A percentile compares a stretch with the other conserved stretches of the same genome.
These are phyloP conservation scores for Griposia aprilina DNA, from an alignment of 2,888 invertebrate genomes.

Conservation along the genomic window DNA sequence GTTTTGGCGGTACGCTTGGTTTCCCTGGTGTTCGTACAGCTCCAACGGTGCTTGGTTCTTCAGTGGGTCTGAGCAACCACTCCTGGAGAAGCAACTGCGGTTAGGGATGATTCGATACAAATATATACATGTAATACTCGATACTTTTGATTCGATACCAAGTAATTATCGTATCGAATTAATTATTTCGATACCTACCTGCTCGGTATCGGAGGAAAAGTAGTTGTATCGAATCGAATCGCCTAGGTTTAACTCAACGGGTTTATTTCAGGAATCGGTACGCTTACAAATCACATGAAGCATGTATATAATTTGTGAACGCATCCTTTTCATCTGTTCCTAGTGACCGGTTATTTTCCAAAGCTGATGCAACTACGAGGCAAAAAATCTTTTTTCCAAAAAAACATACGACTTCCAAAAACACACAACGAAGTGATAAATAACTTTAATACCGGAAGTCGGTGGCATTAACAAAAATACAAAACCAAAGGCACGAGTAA, in stretches of 20 bases:
- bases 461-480: background rate
- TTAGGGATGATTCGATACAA: slow-evolving; percentile 9
- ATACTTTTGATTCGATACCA: slow-evolving; percentile 4
- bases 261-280: background rate
- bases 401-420: background rate
- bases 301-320: background rate
- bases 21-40: background rate
- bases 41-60: background rate
- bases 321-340: background rate
- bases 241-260: background rate
- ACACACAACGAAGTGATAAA: background rate
- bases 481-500: background rate
- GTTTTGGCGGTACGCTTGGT: background rate
- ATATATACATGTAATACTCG: background rate
- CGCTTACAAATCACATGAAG: background rate
- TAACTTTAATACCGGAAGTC: background rate
- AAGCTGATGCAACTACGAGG: background rate
- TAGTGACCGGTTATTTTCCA: background rate
- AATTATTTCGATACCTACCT: background rate
- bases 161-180: background rate
- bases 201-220: background rate
- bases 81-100: background rate
- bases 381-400: too few species aligned
- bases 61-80: background rate
- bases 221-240: background rate